Evolutionary conservation across 2,888 invertebrate genomes (phyloP), one percentile per base, ranked within the genome.

Genomic region (Neoascia interrupta): DNA sequence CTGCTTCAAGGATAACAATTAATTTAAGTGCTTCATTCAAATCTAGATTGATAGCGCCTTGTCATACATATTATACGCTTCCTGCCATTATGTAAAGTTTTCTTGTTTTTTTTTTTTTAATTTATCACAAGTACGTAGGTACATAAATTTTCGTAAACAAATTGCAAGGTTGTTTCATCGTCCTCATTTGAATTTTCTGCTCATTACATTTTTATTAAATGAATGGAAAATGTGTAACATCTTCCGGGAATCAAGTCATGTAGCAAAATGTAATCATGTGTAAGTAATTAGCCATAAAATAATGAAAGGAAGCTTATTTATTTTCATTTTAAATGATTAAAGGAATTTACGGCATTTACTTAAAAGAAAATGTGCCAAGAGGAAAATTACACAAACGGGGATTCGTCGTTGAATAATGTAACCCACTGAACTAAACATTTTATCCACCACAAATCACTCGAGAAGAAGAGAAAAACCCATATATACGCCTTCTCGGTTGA

Each of bases 401-500:
- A 69, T 61, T 45, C 41, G 70, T 49, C 64, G 43, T 73, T 73
- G 64, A 64, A 64, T 53, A 58, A 73, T 64, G 51, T 64, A 56
- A 64, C 61, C 54, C 54, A 61, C 74, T 75, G 61, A 75, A 61
- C 63, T 69, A 61, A 69, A 58, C 49, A 63, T 63, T 75, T 75
- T 45, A 36, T 51, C 43, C 43, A 37, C 70, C 63, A 69, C 75
- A 75, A 75, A 53, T 75, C 69, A 58, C 56, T 49, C 41, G 13
- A 5, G 36, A 47, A 19, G 18, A 10, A 39, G 23, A 39, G 19
- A 18, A 18, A 39, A 45, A 21, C 34, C 21, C 23, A 21, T 49
- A n/a, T 37, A 13, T 60, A 45, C 36, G 36, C 54, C 34, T 41
- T 58, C 26, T 43, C 13, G 47, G 37, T 41, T 79, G 60, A 70